Base-by-base conservation (phyloP, 2,113 vertebrate genomes). In the Lota lota region DNA sequence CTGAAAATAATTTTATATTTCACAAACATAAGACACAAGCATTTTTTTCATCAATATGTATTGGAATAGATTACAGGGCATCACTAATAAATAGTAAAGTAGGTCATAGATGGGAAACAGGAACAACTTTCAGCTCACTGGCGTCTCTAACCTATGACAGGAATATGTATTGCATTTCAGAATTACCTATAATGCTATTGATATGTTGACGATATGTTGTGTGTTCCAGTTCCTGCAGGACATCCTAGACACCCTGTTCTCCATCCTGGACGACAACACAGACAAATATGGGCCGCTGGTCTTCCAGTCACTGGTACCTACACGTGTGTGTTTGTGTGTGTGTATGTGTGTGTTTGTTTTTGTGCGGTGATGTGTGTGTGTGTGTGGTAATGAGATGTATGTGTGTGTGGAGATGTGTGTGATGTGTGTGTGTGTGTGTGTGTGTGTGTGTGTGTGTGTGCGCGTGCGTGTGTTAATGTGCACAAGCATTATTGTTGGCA, bases 241-340 rank as follows among this genome's bases (percentile, higher is more conserved):
- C 76, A 99, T 99, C 66, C 88, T 99, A 19, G 97, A 99, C 88
- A 98, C 97, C 0, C 81, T 99, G n/a, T 99, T 99, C 81, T 94
- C 96, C 64, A 97, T 99, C 88, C 82, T 99, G 87, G 97, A 99
- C 82, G 97, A 99, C 86, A 98, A 98, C 85, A 98, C 97, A 0
- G 96, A 99, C 73, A 99, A 99, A 83, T 99, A 97, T 1, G 97
- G 97, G n/a, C 93, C 97, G 0, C 81, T 98, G 85, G 96, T 99
- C 76, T 99, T 99, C 84, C 97, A 99, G 85, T 98, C 96, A n/a
- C 74, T 99, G 95, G 97, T 99, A 84, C 94, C 94, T 69, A n/a
- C 61, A 28, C 47, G 5, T 50, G 33, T 63, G 36, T 63, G 61
- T 28, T 12, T 18, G 64, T 20, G n/a, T 57, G 11, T 56, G 20